Base-by-base conservation (phyloP, 2,888 invertebrate genomes). In the Sesia bembeciformis region DNA sequence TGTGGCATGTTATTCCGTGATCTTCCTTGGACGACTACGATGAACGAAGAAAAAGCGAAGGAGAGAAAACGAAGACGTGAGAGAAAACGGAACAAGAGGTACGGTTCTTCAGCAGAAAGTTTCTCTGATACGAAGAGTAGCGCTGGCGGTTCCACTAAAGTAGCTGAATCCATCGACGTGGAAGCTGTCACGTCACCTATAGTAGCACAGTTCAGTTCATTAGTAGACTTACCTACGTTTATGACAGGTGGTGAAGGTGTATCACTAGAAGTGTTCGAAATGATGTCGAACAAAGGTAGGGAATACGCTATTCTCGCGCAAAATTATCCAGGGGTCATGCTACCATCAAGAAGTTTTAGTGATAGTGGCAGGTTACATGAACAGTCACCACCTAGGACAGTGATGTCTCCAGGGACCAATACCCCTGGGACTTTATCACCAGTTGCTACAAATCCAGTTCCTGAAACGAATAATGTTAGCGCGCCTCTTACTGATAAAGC, bases 1-100 rank as follows among this genome's bases (percentile, higher is more conserved):
- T 96, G 95, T 74, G 96, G 96, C 0, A 90, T 94, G 58, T 81
- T 96, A 40, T 96, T 97, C 93, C 86, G 95, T 56, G 96, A 96
- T 68, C 71, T 89, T 60, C 90, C 89, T 40, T 90, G 89, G 90
- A 91, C 87, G 52, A 78, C 90, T 7, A 84, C 90, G 5, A 90
- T 92, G 78, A 91, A 92, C 49, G 92, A 92, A 66, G 91, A 91
- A 58, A 90, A 91, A 64, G 92, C 92, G 3, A 91, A 91, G 69
- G 91, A 93, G 65, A 82, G 93, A n/a, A 91, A 92, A 65, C 87
- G 91, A 38, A 91, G 84, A 62, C 84, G 93, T 46, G 91, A 93
- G 65, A 80, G 89, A 56, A 92, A 92, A 65, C 74, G 91, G 53
- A 81, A 84, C 57, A 90, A 88, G 77, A 89, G 90, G 57, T 91